These are phyloP conservation scores for Amphiura filiformis DNA, from an alignment of 35 echinoderm and acorn worm genomes.

Conservation along the genomic window DNA sequence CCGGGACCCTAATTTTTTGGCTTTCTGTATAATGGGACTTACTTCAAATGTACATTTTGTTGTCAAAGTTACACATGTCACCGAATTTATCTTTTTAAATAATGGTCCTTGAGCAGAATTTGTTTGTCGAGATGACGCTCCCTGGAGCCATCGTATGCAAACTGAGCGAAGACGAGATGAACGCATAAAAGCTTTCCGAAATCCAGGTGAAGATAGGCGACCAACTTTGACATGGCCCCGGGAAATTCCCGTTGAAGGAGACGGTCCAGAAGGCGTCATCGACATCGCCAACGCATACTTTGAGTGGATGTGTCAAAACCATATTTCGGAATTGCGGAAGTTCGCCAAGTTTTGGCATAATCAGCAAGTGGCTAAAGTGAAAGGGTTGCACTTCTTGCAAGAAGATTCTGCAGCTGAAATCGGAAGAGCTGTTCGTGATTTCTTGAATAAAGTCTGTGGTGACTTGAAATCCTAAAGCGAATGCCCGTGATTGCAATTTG, in stretches of 20 bases:
- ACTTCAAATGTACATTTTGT: too few species aligned
- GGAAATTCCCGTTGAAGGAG: slow-evolving; percentile 64
- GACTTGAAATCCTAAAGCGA: too few species aligned
- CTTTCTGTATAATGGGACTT: too few species aligned
- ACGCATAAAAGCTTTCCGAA: slow-evolving; percentile 74
- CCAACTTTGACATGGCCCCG: slow-evolving; percentile 88
- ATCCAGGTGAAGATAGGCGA: slow-evolving; percentile 66
- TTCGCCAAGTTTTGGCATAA: slow-evolving; percentile 50
- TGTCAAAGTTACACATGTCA: too few species aligned
- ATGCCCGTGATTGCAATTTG: too few species aligned
- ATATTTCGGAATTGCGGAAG: slow-evolving; percentile 18
- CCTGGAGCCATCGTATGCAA: slow-evolving; percentile 47
- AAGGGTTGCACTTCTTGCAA: slow-evolving; percentile 76
- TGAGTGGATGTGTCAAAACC: slow-evolving; percentile 41
- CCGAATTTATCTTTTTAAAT: too few species aligned
- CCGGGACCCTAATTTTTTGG: too few species aligned
- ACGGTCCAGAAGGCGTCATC: slow-evolving; percentile 80
- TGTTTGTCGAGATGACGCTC: slow-evolving; percentile 71
- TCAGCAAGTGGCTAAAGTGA: slow-evolving; percentile 40
- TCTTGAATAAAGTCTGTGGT: slow-evolving; percentile 18
- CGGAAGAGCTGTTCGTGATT: slow-evolving; percentile 54
- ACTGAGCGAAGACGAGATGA: slow-evolving; percentile 64
- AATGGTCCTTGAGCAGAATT: slow-evolving; percentile 78
- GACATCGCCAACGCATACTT: slow-evolving; percentile 46
- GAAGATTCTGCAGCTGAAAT: slow-evolving; percentile 90